These are phyloP conservation scores for Archocentrus centrarchus DNA, from an alignment of 2,113 vertebrate species.

Conservation along the genomic window DNA sequence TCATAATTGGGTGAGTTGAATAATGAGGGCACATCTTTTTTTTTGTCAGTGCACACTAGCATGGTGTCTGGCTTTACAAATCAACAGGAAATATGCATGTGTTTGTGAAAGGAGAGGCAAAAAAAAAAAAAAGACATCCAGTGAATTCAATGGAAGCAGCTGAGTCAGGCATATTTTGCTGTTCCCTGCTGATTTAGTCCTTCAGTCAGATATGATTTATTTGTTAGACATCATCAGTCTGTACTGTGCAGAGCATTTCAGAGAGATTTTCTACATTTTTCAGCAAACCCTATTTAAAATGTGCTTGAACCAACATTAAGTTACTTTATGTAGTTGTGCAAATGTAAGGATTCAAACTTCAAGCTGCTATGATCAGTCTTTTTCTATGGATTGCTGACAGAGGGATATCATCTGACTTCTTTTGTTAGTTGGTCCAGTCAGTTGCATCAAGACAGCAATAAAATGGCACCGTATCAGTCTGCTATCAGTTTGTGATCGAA, in stretches of 20 bases:
- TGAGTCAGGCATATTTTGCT: conserved; percentile 31
- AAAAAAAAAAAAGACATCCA: conserved; percentile 1
- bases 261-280: background rate
- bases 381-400: background rate
- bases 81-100: conserved; percentile 23
- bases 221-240: conserved; percentile 19
- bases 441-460: background rate
- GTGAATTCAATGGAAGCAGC: conserved; percentile 14
- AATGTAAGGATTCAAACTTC: background rate
- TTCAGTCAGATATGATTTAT: conserved; percentile 21
- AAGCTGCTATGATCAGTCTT: background rate
- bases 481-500: background rate
- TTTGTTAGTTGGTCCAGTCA: background rate
- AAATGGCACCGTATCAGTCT: no score
- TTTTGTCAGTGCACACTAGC: conserved; percentile 24
- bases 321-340: background rate
- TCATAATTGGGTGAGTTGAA: conserved; percentile 52
- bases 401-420: no score
- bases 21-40: conserved; percentile 52
- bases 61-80: conserved; percentile 26
- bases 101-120: background rate
- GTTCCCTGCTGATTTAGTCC: conserved; percentile 12
- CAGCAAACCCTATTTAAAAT: background rate
- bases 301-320: background rate
- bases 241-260: background rate